Conservation (phyloP, 2,113 vertebrate species). For the Strigops habroptila region DNA sequence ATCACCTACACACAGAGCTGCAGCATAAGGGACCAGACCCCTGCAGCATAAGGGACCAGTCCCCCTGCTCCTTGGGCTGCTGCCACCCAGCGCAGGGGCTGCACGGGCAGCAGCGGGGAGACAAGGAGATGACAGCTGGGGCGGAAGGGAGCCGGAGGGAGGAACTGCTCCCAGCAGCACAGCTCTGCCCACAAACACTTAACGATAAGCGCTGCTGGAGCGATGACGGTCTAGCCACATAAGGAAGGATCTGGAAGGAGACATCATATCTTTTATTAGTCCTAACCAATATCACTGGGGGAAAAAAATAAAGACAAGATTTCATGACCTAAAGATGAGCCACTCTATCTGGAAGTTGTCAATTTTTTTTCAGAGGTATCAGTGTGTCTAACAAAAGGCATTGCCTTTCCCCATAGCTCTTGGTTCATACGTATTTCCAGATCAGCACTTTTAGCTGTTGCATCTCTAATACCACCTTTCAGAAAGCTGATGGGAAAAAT, state of each 20-base stretch:
- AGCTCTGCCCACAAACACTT: neutral
- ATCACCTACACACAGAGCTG: neutral
- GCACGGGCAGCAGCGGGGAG: accelerated
- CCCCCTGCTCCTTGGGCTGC: neutral
- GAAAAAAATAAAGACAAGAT: neutral
- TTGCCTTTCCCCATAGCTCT: neutral
- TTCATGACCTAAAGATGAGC: neutral
- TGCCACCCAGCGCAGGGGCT: neutral
- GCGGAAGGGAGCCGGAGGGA: neutral
- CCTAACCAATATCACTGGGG: neutral
- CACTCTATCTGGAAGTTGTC: neutral
- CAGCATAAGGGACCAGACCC: neutral
- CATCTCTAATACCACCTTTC: neutral
- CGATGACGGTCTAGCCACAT: neutral
- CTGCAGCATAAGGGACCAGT: neutral
- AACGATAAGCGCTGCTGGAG: neutral
- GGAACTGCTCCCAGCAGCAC: accelerated
- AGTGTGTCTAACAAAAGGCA: neutral
- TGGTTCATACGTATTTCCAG: neutral
- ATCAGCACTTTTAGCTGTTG: neutral
- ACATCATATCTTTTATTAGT: neutral
- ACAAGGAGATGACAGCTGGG: neutral
- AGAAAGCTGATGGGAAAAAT: neutral
- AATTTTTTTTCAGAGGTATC: neutral
- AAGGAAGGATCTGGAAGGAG: neutral